Evolutionary conservation across 2,888 invertebrate species (phyloP), one percentile per base, ranked within the genome.

Genomic region (Acanthosepion lycidas): DNA sequence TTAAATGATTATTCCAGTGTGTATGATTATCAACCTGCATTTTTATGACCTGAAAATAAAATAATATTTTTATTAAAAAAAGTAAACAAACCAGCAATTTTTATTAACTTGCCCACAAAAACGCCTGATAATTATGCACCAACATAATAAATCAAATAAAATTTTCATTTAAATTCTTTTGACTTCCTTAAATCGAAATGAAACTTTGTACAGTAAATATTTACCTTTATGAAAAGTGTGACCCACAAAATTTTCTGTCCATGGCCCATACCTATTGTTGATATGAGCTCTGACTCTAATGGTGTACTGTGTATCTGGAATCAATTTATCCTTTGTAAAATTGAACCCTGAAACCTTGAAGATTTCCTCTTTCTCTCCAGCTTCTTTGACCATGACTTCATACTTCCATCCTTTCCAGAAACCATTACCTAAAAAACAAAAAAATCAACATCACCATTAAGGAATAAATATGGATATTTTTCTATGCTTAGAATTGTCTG

Each of bases 231-330:
- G 96, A 5, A 98, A 96, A 8, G 98, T 99, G 96, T 98, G 98
- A 0, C 98, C 98, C 33, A 98, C 97, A 96, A 99, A 98, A 18
- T 98, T 98, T 1, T 98, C 98, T 98, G 97, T 97, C 97, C 98
- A 99, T 0, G 99, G 99, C 48, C 99, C 98, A 93, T 96, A 98
- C 2, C 98, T 99, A 0, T 98, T 98, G 95, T 98, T 98, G 0
- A 98, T 98, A 95, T 98, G 98, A 3, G 99, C 99, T 8, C 98
- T 98, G 0, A 98, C 98, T 97, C 98, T 98, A 92, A 99, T 98
- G 28, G 98, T 98, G 96, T 99, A 99, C 95, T 98, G 98, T 18
- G 98, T 98, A 96, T 98, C 98, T 96, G 98, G 98, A 95, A 98
- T 98, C n/a, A 97, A 96, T 94, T 95, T 95, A 28, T 95, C 92